Base-by-base conservation (phyloP, 2,888 invertebrate genomes). In the Spodoptera exigua region DNA sequence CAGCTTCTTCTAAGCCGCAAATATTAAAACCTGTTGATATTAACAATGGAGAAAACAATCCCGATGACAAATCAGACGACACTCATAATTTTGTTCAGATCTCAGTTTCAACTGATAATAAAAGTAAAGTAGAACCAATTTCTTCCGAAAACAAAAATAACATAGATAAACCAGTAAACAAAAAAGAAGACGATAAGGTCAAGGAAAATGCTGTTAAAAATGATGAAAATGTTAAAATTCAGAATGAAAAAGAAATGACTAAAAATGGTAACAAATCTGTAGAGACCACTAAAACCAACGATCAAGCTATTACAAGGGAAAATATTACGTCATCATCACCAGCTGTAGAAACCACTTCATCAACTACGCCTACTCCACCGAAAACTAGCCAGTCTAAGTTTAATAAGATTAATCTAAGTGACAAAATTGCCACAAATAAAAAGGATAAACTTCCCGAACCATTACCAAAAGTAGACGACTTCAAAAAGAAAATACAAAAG, bases 401-500 rank as follows among this genome's bases (percentile, higher is more conserved):
- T 3, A 80, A 83, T 52, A 80, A 78, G 58, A 70, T 78, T 16
- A 73, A 67, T 47, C 55, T 48, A 3, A 44, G 43, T 12, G 76
- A 76, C 10, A 78, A 74, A 69, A 34, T 39, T 40, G 71, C 51
- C 37, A 43, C 40, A 35, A 65, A 14, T 10, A 80, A 82, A 56
- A 84, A 80, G 58, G 79, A 84, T 11, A 84, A 84, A 63, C 63
- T 76, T 9, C 45, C 81, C 16, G 83, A 84, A n/a, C 55, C 74
- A 0, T 58, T 78, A n/a, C 89, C 90, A 2, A 94, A 93, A 83
- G 76, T 90, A 27, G 93, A 94, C 32, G 94, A 94, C 37, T 91
- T 91, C 58, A 93, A 92, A 74, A 94, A 93, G 74, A 94, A 93
- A 83, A 88, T 93, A 54, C 94, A 94, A 69, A 93, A 93, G 79